A percentile compares a stretch with the other conserved stretches of the same genome.
These are phyloP conservation scores for Macrophya annulata DNA, from an alignment of 2,888 invertebrate species.

Conservation along the genomic window DNA sequence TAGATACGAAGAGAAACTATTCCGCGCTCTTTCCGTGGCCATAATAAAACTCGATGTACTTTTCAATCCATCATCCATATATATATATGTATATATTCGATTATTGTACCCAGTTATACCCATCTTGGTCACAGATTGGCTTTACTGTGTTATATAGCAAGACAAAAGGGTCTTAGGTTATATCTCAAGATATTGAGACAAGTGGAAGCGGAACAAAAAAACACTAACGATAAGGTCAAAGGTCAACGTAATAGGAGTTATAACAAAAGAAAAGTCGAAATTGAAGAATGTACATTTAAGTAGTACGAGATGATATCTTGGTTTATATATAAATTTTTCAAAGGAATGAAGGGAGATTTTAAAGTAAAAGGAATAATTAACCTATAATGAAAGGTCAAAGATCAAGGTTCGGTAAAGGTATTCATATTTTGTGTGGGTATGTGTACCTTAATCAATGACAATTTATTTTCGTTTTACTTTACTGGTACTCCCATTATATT, in stretches of 20 bases:
- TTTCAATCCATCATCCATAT: constrained; percentile 35
- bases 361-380: background rate
- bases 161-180: background rate
- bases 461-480: background rate
- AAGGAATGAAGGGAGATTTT: background rate
- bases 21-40: background rate
- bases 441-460: background rate
- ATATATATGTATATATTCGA: constrained; percentile 20
- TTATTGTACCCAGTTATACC: background rate
- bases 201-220: background rate
- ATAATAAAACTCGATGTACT: background rate
- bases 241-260: background rate
- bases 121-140: background rate
- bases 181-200: background rate
- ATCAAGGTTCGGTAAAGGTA: background rate
- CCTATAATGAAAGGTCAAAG: background rate
- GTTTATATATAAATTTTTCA: background rate
- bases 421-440: background rate
- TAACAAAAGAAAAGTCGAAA: background rate
- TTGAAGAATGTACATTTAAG: background rate
- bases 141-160: background rate
- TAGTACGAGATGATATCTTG: background rate
- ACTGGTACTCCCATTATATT: background rate
- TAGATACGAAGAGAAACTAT: background rate
- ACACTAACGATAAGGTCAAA: background rate